Conservation (phyloP, 1,140 invertebrate species). For the Ceratosolen fusciceps region DNA sequence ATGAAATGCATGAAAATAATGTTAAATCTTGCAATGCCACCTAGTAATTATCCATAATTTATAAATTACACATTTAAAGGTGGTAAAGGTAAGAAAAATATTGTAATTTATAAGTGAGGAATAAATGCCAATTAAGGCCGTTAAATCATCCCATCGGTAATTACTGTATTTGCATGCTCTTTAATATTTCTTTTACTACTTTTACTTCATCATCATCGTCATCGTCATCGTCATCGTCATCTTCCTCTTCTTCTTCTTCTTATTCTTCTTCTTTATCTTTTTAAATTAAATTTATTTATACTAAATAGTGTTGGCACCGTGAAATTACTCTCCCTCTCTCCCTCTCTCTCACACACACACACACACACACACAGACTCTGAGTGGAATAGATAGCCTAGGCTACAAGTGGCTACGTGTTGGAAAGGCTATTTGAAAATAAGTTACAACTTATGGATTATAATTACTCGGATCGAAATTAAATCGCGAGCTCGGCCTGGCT, state of each 20-base stretch:
- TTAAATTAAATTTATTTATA: no score
- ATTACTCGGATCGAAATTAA: neutral
- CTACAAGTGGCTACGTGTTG: no score
- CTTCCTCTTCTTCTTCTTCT: no score
- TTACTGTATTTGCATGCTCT: neutral
- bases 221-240: no score
- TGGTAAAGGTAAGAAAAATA: neutral
- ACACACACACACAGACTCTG: no score
- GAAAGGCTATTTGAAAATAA: neutral
- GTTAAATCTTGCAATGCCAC: neutral
- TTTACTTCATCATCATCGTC: no score
- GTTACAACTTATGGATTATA: neutral
- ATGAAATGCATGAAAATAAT: neutral
- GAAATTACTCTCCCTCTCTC: neutral
- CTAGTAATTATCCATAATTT: neutral
- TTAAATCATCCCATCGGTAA: neutral
- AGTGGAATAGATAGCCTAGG: no score
- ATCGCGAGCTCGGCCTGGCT: neutral
- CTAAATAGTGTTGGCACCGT: neutral
- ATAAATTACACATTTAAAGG: neutral
- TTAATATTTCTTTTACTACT: neutral
- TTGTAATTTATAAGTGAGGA: neutral
- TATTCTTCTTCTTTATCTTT: no score
- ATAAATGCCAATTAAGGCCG: neutral
- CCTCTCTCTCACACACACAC: no score